Base-by-base conservation (phyloP, 2,113 vertebrate species). In the Ochotona curzoniae region DNA sequence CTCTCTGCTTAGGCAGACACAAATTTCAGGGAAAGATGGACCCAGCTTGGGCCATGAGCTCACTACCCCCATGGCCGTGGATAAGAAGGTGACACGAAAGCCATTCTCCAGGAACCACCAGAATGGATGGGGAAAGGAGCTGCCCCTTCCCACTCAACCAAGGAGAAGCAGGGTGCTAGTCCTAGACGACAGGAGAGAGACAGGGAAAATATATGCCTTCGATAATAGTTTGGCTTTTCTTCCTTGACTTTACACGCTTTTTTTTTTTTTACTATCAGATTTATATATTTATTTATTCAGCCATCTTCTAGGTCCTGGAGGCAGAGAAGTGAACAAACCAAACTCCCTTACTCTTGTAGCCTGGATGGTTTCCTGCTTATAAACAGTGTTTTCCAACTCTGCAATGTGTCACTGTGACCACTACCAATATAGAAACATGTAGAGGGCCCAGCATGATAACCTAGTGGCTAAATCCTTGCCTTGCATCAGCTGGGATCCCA, bases 401-500 rank as follows among this genome's bases (percentile, higher is more conserved):
- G n/a, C 54, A 51, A 49, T 9, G 4, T 21, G 21, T 69, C 61
- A 49, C 70, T 69, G 35, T 15, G 54, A 64, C 47, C 23, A 73
- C 44, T 60, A 70, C 32, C 66, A 85, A n/a, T 71, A 79, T 89
- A 54, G 25, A 93, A 71, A 89, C 57, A 73, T 57, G 54, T 57
- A 18, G 54, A 57, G 54, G 38, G 6, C 38, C 38, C 38, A 44
- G 38, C 38, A 44, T 44, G 38, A 44, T 44, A 44, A 6, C 38
- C 38, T 44, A 44, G 38, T 44, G 38, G 38, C 38, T 44, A 44
- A 44, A 44, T 44, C 38, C 38, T 44, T 44, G 38, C 38, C 38
- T 44, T 44, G 38, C 38, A 44, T 44, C 38, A 44, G 38, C 38
- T 44, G 38, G 38, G 38, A 44, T 44, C 38, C 38, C 6, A 44